phyloP scores from a whole-genome alignment of 2,888 invertebrate genomes.

The Orgyia antiqua region DNA sequence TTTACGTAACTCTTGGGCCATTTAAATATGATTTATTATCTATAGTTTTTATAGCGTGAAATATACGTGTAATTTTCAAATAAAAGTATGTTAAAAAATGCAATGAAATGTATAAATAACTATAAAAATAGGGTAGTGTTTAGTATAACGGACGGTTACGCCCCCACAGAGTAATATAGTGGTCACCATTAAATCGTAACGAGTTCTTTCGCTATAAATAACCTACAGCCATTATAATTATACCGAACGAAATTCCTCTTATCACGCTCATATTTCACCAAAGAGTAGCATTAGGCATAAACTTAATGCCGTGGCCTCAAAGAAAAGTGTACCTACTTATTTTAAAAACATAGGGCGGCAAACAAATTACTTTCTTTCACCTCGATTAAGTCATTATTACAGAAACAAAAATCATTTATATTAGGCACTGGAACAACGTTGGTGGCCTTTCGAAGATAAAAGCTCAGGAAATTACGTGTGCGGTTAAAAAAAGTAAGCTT shows the following conservation, averaged over 20 bases:
- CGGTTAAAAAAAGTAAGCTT: slow-evolving; percentile 41
- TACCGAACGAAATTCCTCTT: slow-evolving; percentile 67
- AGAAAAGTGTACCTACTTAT: too few relatives aligned
- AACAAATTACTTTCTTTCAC: slow-evolving; percentile 56
- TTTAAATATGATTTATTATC: too few relatives aligned
- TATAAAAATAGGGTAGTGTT: slow-evolving; percentile 47
- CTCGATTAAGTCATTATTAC: slow-evolving; percentile 68
- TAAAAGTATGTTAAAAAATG: slow-evolving; percentile 28
- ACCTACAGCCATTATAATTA: slow-evolving; percentile 65
- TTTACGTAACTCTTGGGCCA: too few relatives aligned
- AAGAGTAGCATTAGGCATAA: slow-evolving; percentile 60
- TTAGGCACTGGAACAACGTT: slow-evolving; percentile 35
- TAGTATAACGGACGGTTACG: slow-evolving; percentile 42
- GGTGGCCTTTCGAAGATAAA: slow-evolving; percentile 43
- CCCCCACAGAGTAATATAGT: slow-evolving; percentile 67
- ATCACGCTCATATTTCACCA: slow-evolving; percentile 68
- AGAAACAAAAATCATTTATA: slow-evolving; percentile 46
- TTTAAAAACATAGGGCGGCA: slow-evolving; percentile 24
- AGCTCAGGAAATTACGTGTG: slow-evolving; percentile 61
- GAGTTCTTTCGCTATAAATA: slow-evolving; percentile 67
- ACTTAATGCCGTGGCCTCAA: slow-evolving; percentile 37
- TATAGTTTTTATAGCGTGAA: slow-evolving; percentile 24
- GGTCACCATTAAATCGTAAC: slow-evolving; percentile 68
- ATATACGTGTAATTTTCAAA: slow-evolving; percentile 16
- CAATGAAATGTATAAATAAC: slow-evolving; percentile 36